Evolutionary conservation across 2,797 vertebrate genomes (phyloP).

Genomic region (Ibycter americanus): DNA sequence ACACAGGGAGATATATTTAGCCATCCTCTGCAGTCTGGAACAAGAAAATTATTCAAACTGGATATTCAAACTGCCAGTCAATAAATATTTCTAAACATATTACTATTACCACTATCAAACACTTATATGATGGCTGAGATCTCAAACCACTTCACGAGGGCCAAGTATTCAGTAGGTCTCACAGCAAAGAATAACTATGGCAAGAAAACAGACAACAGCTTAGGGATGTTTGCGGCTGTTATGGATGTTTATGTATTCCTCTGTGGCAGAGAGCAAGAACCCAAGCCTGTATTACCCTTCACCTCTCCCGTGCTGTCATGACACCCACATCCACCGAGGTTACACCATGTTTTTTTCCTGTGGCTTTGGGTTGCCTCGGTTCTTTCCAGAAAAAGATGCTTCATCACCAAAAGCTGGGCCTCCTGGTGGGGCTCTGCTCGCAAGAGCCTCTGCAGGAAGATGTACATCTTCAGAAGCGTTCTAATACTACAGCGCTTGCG

Average conservation of each 20-base stretch:
- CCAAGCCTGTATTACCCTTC: not conserved
- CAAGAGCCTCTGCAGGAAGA: not conserved
- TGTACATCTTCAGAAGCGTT: not conserved
- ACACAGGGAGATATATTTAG: conserved; percentile 52
- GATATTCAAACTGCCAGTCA: conserved; percentile 6
- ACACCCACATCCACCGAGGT: not conserved
- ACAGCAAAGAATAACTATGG: not conserved
- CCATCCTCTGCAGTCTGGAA: not conserved
- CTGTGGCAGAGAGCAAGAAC: not conserved
- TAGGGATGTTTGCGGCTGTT: not conserved
- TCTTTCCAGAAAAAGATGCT: not conserved
- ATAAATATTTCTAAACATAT: conserved; percentile 13
- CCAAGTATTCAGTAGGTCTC: not conserved
- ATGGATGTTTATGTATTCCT: not conserved
- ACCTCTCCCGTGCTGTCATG: not conserved
- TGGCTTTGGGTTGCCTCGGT: not conserved
- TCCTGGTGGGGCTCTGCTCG: rapidly evolving
- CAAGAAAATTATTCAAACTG: conserved; percentile 18
- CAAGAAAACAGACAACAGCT: not conserved
- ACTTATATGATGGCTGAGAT: not conserved
- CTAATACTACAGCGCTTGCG: not conserved
- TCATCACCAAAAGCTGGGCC: not conserved
- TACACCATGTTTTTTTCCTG: not conserved
- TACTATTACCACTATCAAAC: not conserved
- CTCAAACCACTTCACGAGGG: not conserved